Conservation (phyloP, 2,113 vertebrate species). For the Pavo muticus region DNA sequence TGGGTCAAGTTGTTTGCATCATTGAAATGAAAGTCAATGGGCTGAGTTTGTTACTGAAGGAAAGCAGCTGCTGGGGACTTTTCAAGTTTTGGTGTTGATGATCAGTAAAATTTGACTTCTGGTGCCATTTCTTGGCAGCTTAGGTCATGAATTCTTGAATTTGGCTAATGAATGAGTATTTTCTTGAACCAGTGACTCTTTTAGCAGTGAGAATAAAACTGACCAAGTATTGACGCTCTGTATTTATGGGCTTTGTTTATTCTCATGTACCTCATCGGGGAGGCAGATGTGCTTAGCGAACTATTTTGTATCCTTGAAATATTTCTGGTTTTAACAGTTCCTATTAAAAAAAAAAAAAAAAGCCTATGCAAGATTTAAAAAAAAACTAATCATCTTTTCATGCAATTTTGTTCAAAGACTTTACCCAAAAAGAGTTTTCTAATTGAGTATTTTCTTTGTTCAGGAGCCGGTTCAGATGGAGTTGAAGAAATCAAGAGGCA, state of each 20-base stretch:
- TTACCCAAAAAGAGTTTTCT: not conserved
- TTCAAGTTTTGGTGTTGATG: not conserved
- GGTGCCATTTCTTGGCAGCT: not conserved
- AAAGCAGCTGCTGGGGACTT: not conserved
- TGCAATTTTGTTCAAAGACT: not conserved
- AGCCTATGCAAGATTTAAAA: not conserved
- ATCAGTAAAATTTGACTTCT: not conserved
- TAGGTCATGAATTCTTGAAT: not conserved
- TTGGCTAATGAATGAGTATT: not conserved
- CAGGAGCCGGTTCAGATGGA: constrained; percentile 93
- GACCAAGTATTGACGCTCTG: not conserved
- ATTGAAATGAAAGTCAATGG: not conserved
- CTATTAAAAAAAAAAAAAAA: not conserved
- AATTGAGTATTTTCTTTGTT: not conserved
- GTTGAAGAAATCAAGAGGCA: constrained; percentile 99
- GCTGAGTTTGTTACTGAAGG: not conserved
- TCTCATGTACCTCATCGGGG: not conserved
- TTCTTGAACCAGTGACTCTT: not conserved
- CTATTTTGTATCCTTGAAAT: not conserved
- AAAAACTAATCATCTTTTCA: not conserved
- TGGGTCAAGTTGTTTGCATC: constrained; percentile 68
- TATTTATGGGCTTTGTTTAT: not conserved
- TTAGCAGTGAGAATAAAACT: not conserved
- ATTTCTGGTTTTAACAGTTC: not conserved
- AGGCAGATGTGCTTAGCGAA: not conserved